Conservation (phyloP, 2,888 invertebrate species). For the Sinopyrophorus schimmeli region DNA sequence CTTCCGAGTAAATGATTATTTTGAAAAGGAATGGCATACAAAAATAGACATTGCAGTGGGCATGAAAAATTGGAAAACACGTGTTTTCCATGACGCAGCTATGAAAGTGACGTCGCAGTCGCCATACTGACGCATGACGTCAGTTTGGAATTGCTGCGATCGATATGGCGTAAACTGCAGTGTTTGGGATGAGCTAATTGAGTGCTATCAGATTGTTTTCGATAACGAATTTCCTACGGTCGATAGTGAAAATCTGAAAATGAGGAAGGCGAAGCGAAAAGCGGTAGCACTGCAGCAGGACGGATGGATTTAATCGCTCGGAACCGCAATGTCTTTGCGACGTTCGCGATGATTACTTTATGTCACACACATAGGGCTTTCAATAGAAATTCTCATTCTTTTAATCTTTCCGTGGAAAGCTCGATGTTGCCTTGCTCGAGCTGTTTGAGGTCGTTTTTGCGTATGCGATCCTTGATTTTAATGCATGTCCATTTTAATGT, state of each 20-base stretch:
- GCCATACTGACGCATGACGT: constrained; percentile 60
- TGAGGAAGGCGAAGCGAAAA: constrained; percentile 1
- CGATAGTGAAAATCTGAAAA: constrained; percentile 14
- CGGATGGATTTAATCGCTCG: constrained; percentile 15
- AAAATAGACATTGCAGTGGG: constrained; percentile 8
- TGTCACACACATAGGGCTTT: no score
- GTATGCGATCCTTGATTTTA: no score
- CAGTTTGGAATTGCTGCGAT: constrained; percentile 43
- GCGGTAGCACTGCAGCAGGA: constrained; percentile 16
- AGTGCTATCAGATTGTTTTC: constrained; percentile 30
- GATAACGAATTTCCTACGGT: constrained; percentile 20
- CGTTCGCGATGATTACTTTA: constrained; percentile 5
- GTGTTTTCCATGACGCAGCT: constrained; percentile 42
- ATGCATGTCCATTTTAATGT: no score
- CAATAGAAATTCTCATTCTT: no score
- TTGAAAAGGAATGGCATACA: constrained; percentile 1
- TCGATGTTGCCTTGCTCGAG: no score
- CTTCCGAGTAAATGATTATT: constrained; percentile 1
- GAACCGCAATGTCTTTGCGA: constrained; percentile 13
- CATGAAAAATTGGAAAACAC: constrained; percentile 31
- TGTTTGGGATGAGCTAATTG: constrained; percentile 42
- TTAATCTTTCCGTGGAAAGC: no score
- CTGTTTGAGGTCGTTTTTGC: no score
- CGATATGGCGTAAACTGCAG: constrained; percentile 47
- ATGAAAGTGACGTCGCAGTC: constrained; percentile 55